phyloP scores from a whole-genome alignment of 2,113 vertebrate genomes.

The Hippoglossus stenolepis region DNA sequence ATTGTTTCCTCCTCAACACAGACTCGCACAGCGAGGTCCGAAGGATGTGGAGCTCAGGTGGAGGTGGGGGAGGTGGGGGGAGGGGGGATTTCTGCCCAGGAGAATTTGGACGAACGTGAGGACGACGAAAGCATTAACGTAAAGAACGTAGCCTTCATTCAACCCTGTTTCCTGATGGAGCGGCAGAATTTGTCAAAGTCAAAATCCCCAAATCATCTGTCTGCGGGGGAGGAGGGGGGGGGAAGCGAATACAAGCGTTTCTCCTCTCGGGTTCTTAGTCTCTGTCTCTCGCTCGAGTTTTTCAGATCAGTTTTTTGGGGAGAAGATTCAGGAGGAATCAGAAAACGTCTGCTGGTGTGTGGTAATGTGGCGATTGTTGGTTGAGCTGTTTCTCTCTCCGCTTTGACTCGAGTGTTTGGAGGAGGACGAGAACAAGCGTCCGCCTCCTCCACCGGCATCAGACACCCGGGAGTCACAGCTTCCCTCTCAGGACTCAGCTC shows the following conservation, averaged over 20 bases:
- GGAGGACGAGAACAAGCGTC: neutral
- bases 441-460: neutral
- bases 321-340: neutral
- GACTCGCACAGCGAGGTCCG: slow-evolving; percentile 34
- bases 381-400: neutral
- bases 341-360: neutral
- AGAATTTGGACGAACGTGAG: slow-evolving; percentile 63
- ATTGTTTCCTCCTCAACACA: neutral
- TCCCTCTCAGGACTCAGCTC: neutral
- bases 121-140: slow-evolving; percentile 55
- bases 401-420: neutral
- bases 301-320: neutral
- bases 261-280: neutral
- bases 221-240: neutral
- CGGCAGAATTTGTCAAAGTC: slow-evolving; percentile 59
- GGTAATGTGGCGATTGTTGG: neutral
- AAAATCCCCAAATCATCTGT: slow-evolving; percentile 39
- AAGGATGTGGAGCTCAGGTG: slow-evolving; percentile 21
- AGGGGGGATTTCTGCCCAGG: slow-evolving; percentile 44
- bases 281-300: neutral
- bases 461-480: neutral
- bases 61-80: neutral
- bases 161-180: slow-evolving; percentile 73
- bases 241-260: neutral
- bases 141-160: slow-evolving; percentile 57